Percentiles rank a stretch among this genome's conserved stretches.
Conservation (phyloP, 1,140 invertebrate species). For the Temnothorax curvispinosus region DNA sequence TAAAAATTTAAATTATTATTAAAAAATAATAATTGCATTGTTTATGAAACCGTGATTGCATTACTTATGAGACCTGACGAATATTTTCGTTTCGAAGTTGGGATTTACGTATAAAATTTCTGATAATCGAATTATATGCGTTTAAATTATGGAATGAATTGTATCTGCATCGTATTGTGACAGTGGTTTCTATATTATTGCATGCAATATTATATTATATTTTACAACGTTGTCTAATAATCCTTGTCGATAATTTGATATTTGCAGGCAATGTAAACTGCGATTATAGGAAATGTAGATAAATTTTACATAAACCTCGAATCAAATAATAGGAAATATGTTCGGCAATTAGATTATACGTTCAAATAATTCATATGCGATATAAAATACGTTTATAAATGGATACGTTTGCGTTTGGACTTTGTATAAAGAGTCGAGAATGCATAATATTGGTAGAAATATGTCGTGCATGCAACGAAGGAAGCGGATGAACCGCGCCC, state of each 20-base stretch:
- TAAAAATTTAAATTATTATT: background rate
- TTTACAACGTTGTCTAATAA: background rate
- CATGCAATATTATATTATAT: background rate
- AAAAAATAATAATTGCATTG: constrained; percentile 18
- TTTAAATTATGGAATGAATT: background rate
- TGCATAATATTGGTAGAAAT: constrained; percentile 19
- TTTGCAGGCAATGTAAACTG: background rate
- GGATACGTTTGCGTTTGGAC: background rate
- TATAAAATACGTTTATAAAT: constrained; percentile 14
- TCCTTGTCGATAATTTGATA: background rate
- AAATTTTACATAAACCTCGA: background rate
- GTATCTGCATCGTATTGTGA: background rate
- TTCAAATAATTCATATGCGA: background rate
- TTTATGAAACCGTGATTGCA: background rate
- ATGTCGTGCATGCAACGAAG: constrained; percentile 50
- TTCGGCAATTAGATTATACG: background rate
- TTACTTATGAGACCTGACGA: background rate
- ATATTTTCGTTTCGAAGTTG: background rate
- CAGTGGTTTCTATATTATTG: background rate
- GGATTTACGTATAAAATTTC: constrained; percentile 12
- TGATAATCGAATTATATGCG: background rate
- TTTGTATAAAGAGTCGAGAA: background rate
- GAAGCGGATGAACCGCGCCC: constrained; percentile 77
- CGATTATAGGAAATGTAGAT: background rate
- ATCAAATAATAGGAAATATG: background rate